These are phyloP conservation scores for Odontophorus gujanensis DNA, from an alignment of 2,113 vertebrate genomes.

Conservation along the genomic window DNA sequence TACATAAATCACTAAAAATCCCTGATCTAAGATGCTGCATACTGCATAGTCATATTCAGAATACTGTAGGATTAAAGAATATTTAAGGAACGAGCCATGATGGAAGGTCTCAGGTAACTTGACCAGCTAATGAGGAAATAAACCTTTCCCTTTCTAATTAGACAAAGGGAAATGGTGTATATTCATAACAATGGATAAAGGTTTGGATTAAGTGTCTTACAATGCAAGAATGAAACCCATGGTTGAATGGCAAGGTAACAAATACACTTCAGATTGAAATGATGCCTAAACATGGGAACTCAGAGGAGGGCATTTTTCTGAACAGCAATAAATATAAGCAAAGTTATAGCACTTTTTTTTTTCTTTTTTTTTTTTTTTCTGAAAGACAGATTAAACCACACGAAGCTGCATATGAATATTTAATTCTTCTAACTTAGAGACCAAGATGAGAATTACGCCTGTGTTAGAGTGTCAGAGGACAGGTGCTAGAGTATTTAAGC, in stretches of 20 bases:
- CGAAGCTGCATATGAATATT: not conserved
- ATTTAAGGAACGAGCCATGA: not conserved
- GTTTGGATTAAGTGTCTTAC: not conserved
- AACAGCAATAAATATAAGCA: not conserved
- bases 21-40: not conserved
- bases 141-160: not conserved
- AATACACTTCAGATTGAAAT: not conserved
- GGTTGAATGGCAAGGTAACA: not conserved
- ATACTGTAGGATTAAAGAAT: not conserved
- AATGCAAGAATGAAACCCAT: not conserved
- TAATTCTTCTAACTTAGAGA: not conserved
- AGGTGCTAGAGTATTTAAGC: not conserved
- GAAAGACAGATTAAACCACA: not conserved
- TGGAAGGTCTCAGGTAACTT: not conserved
- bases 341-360: not conserved
- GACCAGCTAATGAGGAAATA: not conserved
- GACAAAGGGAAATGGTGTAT: not conserved
- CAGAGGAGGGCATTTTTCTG: constrained; percentile 15
- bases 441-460: not conserved
- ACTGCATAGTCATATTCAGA: not conserved
- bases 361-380: constrained; percentile 3
- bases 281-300: not conserved
- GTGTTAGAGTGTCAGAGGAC: not conserved
- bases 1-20: not conserved
- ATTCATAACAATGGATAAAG: not conserved